Base-by-base conservation (phyloP, 1,140 invertebrate species). In the Phortica variegata region DNA sequence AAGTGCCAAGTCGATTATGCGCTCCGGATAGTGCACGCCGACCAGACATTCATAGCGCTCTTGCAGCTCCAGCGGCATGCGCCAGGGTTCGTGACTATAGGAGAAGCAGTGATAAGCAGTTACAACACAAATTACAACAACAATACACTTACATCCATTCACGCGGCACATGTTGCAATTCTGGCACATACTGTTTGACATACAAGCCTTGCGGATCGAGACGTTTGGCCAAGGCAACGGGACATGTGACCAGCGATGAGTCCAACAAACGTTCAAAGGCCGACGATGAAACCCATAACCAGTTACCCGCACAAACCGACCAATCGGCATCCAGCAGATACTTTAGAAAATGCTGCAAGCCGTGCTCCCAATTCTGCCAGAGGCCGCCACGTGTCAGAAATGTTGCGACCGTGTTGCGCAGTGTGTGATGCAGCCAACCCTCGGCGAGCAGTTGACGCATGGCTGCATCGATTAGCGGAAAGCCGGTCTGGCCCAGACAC, bases 281-380 rank as follows among this genome's bases (percentile, higher is more conserved):
- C 20, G 84, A 86, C 18, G 83, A 85, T 5, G 85, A 87, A 3
- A 89, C 84, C 87, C 87, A 89, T 85, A 89, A 88, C 87, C 87
- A 89, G 75, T 89, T 89, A 19, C 86, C 87, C 15, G 86, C 84
- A 73, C 84, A 87, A 1, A 89, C 84, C 3, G 86, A 87, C 83
- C 83, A 86, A 73, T 87, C 85, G 48, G 85, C 87, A 68, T 89
- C 87, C 0, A 89, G 73, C 36, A 88, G 75, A 58, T 87, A 86
- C 61, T 83, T 81, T 3, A 84, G 71, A 62, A 83, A 83, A 63
- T 87, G 82, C 52, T 83, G 73, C 18, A 86, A 62, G 2, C 87
- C 87, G 47, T 83, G 78, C 56, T 84, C 85, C 87, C 87, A 90
- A 52, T 79, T 84, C 10, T 87, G 79, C 86, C 87, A 89, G 15